Conservation (phyloP, 2,797 vertebrate genomes). For the Macroramphosus scolopax region DNA sequence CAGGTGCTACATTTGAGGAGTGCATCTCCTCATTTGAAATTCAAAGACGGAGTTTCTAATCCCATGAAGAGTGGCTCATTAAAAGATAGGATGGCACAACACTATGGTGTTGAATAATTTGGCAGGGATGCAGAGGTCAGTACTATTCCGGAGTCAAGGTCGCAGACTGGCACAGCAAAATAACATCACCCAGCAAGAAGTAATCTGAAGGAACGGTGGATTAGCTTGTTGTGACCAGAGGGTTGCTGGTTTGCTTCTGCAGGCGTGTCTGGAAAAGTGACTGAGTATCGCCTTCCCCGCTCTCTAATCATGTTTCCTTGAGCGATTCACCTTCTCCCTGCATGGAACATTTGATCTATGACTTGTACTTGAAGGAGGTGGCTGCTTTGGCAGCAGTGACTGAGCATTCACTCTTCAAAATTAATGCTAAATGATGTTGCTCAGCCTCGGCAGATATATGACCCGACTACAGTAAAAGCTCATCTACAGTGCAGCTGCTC, state of each 20-base stretch:
- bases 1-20: no score
- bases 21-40: constrained; percentile 21
- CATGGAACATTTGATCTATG: constrained; percentile 38
- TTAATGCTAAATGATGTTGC: constrained; percentile 21
- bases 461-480: no score
- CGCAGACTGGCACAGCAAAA: background rate
- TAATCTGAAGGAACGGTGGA: constrained; percentile 16
- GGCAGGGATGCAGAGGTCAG: constrained; percentile 11
- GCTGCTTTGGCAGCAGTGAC: constrained; percentile 20
- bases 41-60: constrained; percentile 10
- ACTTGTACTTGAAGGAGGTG: constrained; percentile 24
- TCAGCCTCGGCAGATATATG: constrained; percentile 4
- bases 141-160: constrained; percentile 1
- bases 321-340: constrained; percentile 31
- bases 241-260: constrained; percentile 33
- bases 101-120: constrained; percentile 15
- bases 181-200: background rate
- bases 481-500: no score
- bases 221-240: constrained; percentile 22
- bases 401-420: constrained; percentile 8
- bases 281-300: background rate
- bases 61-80: constrained; percentile 8
- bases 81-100: constrained; percentile 20
- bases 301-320: constrained; percentile 40
- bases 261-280: constrained; percentile 15